Percentiles rank a stretch among this genome's conserved stretches.
phyloP scores from a whole-genome alignment of 1,140 invertebrate genomes.

The Coptotermes formosanus region DNA sequence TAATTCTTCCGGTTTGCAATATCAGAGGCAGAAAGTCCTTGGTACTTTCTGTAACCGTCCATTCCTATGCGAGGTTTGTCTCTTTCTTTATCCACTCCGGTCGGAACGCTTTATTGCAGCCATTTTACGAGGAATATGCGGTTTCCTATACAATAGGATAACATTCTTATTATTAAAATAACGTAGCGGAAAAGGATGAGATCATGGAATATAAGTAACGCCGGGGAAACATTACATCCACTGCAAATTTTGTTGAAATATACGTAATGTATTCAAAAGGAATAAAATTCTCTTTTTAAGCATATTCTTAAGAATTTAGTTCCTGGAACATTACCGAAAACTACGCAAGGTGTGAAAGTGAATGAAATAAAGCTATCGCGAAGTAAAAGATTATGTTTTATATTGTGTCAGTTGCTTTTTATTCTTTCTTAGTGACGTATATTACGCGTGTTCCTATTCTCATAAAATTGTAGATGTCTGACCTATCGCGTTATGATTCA shows the following conservation, averaged over 20 bases:
- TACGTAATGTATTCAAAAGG: neutral
- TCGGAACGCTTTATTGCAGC: neutral
- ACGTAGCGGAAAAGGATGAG: neutral
- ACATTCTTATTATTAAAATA: conserved; percentile 7
- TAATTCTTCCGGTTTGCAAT: neutral
- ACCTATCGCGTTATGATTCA: too few relatives aligned
- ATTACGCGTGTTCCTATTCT: too few relatives aligned
- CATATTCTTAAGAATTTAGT: too few relatives aligned
- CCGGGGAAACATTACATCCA: neutral
- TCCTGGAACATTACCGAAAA: too few relatives aligned
- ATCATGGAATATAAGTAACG: neutral
- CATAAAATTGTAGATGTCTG: too few relatives aligned
- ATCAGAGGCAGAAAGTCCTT: neutral
- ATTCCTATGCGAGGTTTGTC: conserved; percentile 8
- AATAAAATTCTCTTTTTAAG: too few relatives aligned
- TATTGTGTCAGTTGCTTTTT: too few relatives aligned
- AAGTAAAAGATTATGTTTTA: too few relatives aligned
- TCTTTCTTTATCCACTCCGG: neutral
- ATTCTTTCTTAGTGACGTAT: too few relatives aligned
- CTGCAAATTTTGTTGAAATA: neutral
- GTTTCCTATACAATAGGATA: neutral
- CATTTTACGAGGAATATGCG: neutral
- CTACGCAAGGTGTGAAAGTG: too few relatives aligned
- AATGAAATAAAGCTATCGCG: too few relatives aligned
- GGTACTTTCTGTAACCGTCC: conserved; percentile 1